phyloP scores from a whole-genome alignment of 2,113 vertebrate genomes.

The Bagarius yarrelli region DNA sequence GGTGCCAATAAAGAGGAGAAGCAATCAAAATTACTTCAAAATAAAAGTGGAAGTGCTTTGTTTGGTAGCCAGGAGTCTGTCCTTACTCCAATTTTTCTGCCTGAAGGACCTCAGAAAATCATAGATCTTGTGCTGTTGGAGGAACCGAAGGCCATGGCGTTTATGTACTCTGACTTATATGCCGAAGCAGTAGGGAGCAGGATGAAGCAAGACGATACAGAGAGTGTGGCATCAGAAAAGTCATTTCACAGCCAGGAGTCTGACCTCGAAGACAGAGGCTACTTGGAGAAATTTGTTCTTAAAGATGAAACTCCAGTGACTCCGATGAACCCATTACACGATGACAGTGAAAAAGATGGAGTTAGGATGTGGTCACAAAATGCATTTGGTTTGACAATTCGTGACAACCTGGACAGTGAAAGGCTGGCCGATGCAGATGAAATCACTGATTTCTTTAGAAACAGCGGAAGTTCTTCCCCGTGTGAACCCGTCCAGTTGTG shows the following conservation, averaged over 20 bases:
- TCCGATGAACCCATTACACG: constrained; percentile 48
- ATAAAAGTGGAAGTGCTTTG: constrained; percentile 76
- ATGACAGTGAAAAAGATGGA: constrained; percentile 53
- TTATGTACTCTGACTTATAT: constrained; percentile 89
- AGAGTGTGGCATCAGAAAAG: constrained; percentile 78
- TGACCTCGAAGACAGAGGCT: constrained; percentile 82
- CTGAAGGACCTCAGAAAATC: constrained; percentile 76
- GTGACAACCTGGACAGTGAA: background rate
- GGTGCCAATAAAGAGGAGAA: constrained; percentile 10
- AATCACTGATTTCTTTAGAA: constrained; percentile 68
- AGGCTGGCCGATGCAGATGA: constrained; percentile 55
- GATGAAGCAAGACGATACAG: constrained; percentile 76
- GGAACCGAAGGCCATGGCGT: constrained; percentile 85
- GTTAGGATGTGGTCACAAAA: constrained; percentile 51
- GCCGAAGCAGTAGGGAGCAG: constrained; percentile 78
- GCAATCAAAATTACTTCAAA: constrained; percentile 54
- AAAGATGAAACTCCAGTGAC: constrained; percentile 81
- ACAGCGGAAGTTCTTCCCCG: constrained; percentile 66
- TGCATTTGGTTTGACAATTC: constrained; percentile 44
- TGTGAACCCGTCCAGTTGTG: constrained; percentile 55
- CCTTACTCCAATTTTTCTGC: constrained; percentile 78
- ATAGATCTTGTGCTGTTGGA: constrained; percentile 82
- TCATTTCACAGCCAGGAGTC: constrained; percentile 83
- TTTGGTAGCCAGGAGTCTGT: constrained; percentile 80
- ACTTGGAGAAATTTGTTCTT: constrained; percentile 89